These are phyloP conservation scores for Podarcis siculus DNA, from an alignment of 2,797 vertebrate genomes.

Conservation along the genomic window DNA sequence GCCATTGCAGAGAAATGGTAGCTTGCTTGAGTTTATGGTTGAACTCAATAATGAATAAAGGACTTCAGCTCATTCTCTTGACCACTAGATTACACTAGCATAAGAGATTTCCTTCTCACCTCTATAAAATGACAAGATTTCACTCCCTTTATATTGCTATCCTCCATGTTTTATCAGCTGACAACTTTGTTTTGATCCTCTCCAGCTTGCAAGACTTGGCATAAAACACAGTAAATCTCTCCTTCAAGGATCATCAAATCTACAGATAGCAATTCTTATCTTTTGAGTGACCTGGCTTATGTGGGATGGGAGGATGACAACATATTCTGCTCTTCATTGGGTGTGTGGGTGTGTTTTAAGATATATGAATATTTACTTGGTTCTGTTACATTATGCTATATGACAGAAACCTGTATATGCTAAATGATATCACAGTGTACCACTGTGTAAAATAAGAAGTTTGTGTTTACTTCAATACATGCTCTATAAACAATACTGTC, in stretches of 20 bases:
- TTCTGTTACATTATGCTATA: conserved; percentile 2
- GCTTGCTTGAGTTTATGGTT: not conserved
- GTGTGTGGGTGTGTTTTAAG: conserved; percentile 19
- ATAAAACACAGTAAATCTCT: conserved; percentile 4
- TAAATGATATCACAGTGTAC: not conserved
- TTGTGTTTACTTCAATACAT: not conserved
- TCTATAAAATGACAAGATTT: not conserved
- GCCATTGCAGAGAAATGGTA: not conserved
- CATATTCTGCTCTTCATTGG: not conserved
- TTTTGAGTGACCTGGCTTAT: conserved; percentile 1
- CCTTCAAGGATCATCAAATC: not conserved
- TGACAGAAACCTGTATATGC: not conserved
- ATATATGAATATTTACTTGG: not conserved
- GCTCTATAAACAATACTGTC: conserved; percentile 4
- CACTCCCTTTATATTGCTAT: not conserved
- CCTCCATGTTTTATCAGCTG: not conserved
- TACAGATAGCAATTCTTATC: not conserved
- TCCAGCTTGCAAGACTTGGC: not conserved
- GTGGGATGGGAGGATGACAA: not conserved
- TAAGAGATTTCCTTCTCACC: not conserved
- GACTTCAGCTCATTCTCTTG: not conserved
- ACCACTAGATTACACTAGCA: not conserved
- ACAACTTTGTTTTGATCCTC: conserved; percentile 1
- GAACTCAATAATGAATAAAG: not conserved
- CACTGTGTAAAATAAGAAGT: not conserved